Evolutionary conservation across 1,140 invertebrate species (phyloP), one percentile per base, ranked within the genome.

Genomic region (Heterodera schachtii): DNA sequence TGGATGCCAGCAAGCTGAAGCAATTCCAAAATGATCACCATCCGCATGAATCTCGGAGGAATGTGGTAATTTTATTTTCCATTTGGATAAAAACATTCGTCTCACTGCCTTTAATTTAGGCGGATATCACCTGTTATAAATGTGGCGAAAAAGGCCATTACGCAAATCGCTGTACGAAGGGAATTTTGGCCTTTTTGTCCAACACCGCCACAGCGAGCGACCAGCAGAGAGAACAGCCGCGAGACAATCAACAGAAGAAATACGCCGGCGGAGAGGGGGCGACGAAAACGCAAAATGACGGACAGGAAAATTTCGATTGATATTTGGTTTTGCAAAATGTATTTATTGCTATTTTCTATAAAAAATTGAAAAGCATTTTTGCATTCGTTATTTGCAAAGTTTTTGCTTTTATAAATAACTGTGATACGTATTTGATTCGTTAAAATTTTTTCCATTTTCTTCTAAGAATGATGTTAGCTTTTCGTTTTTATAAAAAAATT

Each of bases 61-160:
- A 76, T 66, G 64, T 86, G 13, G 52, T 79, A 47, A 79, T 86
- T 44, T 67, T 75, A 41, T 82, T 84, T 11, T 66, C 19, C 46
- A 69, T 9, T 71, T 70, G 31, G 43, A 31, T 21, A n/a, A 19
- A 19, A 52, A 52, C 43, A 52, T 66, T 77, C n/a, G 9, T 13
- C 9, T 64, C n/a, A n/a, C 8, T 69, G 13, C 21, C 13, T 52
- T 31, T 21, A 66, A 87, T 83, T 57, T 80, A 90, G 6, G 75
- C 85, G 19, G 89, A 89, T 52, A 85, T 89, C 52, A 89, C 88
- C 31, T 90, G 89, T 66, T 89, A 88, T 75, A 90, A 90, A 92
- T 99, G 98, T 91, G 97, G 97, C 8, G 95, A 95, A 69, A 98
- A 98, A 91, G 98, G 98, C 19, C 98, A 99, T 91, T 99, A 99